Base-by-base conservation (phyloP, 2,888 invertebrate genomes). In the Mechanitis mazaeus region DNA sequence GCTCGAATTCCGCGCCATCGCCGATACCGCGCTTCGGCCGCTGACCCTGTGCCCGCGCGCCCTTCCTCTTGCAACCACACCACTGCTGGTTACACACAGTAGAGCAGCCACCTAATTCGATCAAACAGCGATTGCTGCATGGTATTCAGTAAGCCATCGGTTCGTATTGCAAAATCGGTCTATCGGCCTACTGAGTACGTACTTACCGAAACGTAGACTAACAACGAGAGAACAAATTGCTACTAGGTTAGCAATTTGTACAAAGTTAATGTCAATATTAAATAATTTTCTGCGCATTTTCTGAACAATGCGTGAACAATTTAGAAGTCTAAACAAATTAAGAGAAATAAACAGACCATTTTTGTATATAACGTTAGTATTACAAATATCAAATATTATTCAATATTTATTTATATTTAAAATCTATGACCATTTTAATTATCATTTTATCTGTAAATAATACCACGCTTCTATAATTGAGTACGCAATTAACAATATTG, bases 1-100 rank as follows among this genome's bases (percentile, higher is more conserved):
- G 85, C 82, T 87, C 80, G 87, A 86, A 89, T 89, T 87, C 89
- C 89, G 82, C 85, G 85, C 81, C 81, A 79, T 84, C 81, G 80
- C 81, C 83, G 85, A 80, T 80, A 82, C 82, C 79, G 78, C 81
- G 79, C 84, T 71, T 83, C 87, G 89, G 87, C 79, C 89, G 89
- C 84, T 88, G 88, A 92, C 92, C 92, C 91, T 89, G 91, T 89
- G 80, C 81, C 78, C 77, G 83, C 83, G 90, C 85, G 83, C 85
- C 83, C 84, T 85, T 85, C 85, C 82, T 82, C 79, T 65, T 67
- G 62, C 56, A 75, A 76, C 79, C 83, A 75, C 77, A 80, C 78
- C 74, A 72, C 78, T 71, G 68, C 72, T 74, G 72, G 68, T 74
- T 73, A 69, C 60, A 60, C 57, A 56, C 57, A 47, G 42, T 60